phyloP scores from a whole-genome alignment of 2,888 invertebrate species.

The Machimus rusticus region DNA sequence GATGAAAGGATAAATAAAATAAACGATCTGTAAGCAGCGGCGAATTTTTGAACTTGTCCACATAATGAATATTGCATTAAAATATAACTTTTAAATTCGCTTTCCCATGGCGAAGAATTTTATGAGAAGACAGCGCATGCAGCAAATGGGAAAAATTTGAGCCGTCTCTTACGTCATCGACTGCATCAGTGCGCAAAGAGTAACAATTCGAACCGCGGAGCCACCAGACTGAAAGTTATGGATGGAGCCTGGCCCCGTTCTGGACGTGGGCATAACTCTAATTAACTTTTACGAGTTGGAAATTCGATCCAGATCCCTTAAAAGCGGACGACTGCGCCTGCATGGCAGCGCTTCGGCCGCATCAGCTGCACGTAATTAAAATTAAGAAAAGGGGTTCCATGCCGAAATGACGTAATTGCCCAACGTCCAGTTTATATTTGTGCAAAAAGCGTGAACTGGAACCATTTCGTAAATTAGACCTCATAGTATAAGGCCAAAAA shows the following conservation, averaged over 20 bases:
- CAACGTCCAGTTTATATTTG: slow-evolving; percentile 10
- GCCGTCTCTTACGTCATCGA: neutral
- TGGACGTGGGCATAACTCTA: slow-evolving; percentile 19
- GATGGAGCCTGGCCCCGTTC: neutral
- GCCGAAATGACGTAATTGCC: slow-evolving; percentile 12
- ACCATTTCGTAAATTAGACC: slow-evolving; percentile 15
- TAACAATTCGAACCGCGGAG: neutral
- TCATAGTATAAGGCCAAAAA: neutral
- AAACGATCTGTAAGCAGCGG: neutral
- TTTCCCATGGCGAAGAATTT: neutral
- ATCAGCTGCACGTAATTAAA: slow-evolving; percentile 29
- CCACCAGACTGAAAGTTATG: neutral
- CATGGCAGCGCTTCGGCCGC: neutral
- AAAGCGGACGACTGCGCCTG: neutral
- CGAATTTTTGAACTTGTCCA: neutral
- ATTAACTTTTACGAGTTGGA: slow-evolving; percentile 22
- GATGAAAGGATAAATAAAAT: neutral
- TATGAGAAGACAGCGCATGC: neutral
- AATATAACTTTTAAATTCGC: neutral
- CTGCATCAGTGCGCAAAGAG: neutral
- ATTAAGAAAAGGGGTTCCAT: slow-evolving; percentile 13
- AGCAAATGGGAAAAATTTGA: neutral
- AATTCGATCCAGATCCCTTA: slow-evolving; percentile 13
- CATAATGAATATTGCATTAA: neutral
- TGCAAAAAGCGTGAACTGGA: slow-evolving; percentile 33